phyloP scores from a whole-genome alignment of 1,140 invertebrate species.

The Drosophila orosa region DNA sequence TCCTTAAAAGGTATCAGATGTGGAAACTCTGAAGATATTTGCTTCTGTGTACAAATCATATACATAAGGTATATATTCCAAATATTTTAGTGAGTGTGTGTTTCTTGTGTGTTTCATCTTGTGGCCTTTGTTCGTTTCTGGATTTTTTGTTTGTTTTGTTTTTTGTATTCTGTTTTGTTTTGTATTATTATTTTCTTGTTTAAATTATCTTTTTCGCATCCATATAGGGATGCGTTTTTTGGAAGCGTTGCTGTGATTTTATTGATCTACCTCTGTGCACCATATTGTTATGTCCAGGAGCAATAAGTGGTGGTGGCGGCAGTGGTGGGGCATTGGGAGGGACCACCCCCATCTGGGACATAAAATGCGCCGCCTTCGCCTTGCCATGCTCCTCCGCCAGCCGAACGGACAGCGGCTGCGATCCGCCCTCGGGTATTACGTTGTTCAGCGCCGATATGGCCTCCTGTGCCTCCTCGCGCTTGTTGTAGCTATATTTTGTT shows the following conservation, averaged over 20 bases:
- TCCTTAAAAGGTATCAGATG: constrained; percentile 14
- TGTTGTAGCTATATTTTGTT: constrained; percentile 77
- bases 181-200: constrained; percentile 21
- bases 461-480: constrained; percentile 93
- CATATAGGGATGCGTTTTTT: constrained; percentile 83
- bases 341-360: constrained; percentile 78
- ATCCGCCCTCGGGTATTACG: constrained; percentile 91
- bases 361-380: constrained; percentile 89
- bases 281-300: constrained; percentile 80
- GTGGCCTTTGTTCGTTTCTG: constrained; percentile 27
- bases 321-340: constrained; percentile 60
- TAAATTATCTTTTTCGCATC: constrained; percentile 83
- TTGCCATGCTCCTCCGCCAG: constrained; percentile 97
- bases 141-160: constrained; percentile 22
- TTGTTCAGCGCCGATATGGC: constrained; percentile 95
- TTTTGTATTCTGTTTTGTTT: constrained; percentile 28
- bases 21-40: constrained; percentile 12
- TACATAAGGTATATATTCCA: constrained; percentile 39
- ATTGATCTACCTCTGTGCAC: constrained; percentile 84
- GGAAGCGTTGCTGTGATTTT: constrained; percentile 81
- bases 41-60: constrained; percentile 4
- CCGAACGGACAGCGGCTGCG: constrained; percentile 91
- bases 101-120: constrained; percentile 25
- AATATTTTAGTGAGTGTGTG: constrained; percentile 12
- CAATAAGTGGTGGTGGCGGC: constrained; percentile 71